Evolutionary conservation across 2,113 vertebrate genomes (phyloP).

Genomic region (Pithys albifrons): DNA sequence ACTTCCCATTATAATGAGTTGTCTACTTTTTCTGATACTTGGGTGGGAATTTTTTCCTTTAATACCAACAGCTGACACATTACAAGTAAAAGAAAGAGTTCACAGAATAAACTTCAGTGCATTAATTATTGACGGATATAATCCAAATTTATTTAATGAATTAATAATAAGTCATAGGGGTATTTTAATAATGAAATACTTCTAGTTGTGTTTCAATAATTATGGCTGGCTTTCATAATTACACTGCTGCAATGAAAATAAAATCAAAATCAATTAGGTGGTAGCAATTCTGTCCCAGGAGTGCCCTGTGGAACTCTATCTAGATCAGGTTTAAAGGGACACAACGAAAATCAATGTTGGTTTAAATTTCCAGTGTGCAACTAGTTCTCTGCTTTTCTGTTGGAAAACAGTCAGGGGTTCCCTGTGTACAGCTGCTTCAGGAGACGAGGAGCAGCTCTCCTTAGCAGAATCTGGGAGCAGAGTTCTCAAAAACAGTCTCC

Average conservation of each 20-base stretch:
- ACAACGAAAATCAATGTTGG: not conserved
- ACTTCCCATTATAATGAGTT: not conserved
- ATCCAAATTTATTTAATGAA: conserved; percentile 90
- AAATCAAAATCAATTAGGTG: conserved; percentile 71
- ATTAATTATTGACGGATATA: conserved; percentile 87
- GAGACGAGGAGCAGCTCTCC: not conserved
- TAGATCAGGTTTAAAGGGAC: not conserved
- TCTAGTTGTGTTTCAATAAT: conserved; percentile 87
- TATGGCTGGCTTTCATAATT: conserved; percentile 86
- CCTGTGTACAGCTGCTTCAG: not conserved
- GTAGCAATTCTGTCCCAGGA: conserved; percentile 9
- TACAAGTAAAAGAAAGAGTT: conserved; percentile 56
- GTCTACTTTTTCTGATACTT: not conserved
- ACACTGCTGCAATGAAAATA: conserved; percentile 72
- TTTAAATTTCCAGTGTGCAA: not conserved
- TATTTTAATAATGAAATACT: conserved; percentile 91
- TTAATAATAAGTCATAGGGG: conserved; percentile 86
- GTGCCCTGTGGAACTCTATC: not conserved
- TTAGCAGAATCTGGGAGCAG: not conserved
- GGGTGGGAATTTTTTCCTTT: not conserved
- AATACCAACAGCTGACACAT: conserved; percentile 9
- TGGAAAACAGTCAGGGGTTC: not conserved
- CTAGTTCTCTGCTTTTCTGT: fast-evolving
- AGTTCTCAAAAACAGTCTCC: not conserved
- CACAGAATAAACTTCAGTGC: conserved; percentile 56